Evolutionary conservation across 2,113 vertebrate genomes (phyloP), one percentile per base, ranked within the genome.

Genomic region (Oostethus manadensis): DNA sequence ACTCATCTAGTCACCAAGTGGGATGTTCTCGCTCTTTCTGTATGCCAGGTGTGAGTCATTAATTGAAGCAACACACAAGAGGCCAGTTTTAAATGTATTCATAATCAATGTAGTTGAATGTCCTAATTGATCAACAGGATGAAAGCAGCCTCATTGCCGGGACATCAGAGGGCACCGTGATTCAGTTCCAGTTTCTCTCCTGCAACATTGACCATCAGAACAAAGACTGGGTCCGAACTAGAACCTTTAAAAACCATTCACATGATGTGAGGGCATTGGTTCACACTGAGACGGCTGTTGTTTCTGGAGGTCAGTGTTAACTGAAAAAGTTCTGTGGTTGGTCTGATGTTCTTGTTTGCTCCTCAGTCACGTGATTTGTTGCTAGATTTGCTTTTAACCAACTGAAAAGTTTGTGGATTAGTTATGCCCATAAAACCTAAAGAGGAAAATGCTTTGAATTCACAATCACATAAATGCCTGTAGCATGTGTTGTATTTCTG

Each of bases 121-220:
- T 46, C 8, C 45, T 46, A 17, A 46, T 9, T 46, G 17, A 0
- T 42, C 26, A 7, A 10, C 83, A 99, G 97, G 79, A 90, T 15
- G 93, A 96, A 82, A 93, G 92, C 87, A 98, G 95, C 70, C 74
- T 97, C 1, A 14, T 94, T 0, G 94, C 92, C 11, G 97, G 97
- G 58, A 98, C 95, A 0, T 93, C 95, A 0, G 91, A 94, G 0
- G 96, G 96, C 18, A 89, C 87, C 0, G 86, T 97, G 1, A 81
- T 93, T 77, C 95, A 98, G 83, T 92, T 98, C 60, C 95, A 99
- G 90, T 88, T 91, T 79, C 57, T 99, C 35, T 80, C 90, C 0
- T 48, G 90, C 61, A 84, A 76, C 49, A 53, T 88, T 57, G 88
- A 61, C 13, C 84, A 88, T 65, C 70, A 63, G 6, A 89, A 93